A percentile compares a stretch with the other conserved stretches of the same genome.
Conservation (phyloP, 2,888 invertebrate genomes). For the Synanthedon myopaeformis region DNA sequence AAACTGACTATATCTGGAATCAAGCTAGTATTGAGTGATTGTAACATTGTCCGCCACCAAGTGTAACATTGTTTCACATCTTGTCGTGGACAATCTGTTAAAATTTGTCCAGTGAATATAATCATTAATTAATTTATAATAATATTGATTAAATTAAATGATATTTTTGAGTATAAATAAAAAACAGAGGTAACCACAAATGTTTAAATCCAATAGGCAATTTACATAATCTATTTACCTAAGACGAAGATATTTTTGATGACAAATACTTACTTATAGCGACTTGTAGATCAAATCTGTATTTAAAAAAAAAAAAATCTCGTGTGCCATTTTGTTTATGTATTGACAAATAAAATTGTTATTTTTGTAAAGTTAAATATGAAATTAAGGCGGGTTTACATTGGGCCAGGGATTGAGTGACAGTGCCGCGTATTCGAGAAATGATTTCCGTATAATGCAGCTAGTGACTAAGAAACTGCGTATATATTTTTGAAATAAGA, state of each 20-base stretch:
- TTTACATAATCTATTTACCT: background rate
- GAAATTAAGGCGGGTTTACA: no score
- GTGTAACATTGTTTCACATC: background rate
- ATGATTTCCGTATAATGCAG: no score
- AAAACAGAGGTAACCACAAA: background rate
- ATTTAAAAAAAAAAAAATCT: slow-evolving; percentile 15
- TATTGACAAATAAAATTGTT: slow-evolving; percentile 14
- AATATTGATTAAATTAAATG: background rate
- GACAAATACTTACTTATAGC: background rate
- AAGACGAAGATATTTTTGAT: background rate
- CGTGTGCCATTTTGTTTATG: slow-evolving; percentile 45
- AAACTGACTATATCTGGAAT: no score
- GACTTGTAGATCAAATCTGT: background rate
- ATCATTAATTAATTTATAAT: background rate
- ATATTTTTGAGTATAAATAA: background rate
- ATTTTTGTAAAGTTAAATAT: background rate
- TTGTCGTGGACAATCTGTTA: background rate
- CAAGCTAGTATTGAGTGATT: no score
- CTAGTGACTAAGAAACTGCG: no score
- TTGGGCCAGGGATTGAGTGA: slow-evolving; percentile 1
- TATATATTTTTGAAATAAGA: no score
- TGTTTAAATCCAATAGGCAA: background rate
- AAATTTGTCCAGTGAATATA: background rate
- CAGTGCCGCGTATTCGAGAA: no score
- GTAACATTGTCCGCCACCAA: no score